Conservation (phyloP, 2,888 invertebrate species). For the Dicroscelio sp. region DNA sequence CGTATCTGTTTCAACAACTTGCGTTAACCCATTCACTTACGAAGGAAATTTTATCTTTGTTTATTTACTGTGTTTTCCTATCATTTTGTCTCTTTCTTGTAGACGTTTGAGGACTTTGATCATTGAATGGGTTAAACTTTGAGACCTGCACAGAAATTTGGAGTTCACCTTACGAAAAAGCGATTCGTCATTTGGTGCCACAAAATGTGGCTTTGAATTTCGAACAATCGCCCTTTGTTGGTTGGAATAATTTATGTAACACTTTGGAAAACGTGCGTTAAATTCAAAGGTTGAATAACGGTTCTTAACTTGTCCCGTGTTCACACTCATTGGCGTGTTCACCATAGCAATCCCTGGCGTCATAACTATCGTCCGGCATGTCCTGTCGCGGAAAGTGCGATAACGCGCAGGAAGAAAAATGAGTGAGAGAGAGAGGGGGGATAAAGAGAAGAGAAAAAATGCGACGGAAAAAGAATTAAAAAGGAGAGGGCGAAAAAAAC, state of each 20-base stretch:
- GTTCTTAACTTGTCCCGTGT: conserved; percentile 83
- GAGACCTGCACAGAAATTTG: no score
- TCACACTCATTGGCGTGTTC: conserved; percentile 54
- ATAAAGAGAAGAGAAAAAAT: no score
- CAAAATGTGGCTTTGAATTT: conserved; percentile 14
- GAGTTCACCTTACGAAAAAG: no score
- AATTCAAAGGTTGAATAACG: conserved; percentile 90
- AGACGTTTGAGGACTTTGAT: no score
- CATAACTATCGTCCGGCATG: conserved; percentile 69
- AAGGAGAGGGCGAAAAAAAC: conserved; percentile 27
- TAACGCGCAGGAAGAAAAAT: conserved; percentile 54
- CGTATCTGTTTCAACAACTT: no score
- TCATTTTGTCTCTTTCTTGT: no score
- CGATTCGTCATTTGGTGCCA: neutral
- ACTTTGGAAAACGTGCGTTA: conserved; percentile 82
- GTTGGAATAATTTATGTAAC: conserved; percentile 59
- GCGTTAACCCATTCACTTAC: no score
- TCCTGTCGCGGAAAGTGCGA: conserved; percentile 73
- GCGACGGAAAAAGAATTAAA: neutral
- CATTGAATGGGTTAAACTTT: no score
- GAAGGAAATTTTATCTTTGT: no score
- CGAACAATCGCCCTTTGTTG: conserved; percentile 38
- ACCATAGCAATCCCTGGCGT: conserved; percentile 66
- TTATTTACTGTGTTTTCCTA: no score
- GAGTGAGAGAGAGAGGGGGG: conserved; percentile 11